phyloP scores from a whole-genome alignment of 2,113 vertebrate species.

The Syrmaticus mikado region DNA sequence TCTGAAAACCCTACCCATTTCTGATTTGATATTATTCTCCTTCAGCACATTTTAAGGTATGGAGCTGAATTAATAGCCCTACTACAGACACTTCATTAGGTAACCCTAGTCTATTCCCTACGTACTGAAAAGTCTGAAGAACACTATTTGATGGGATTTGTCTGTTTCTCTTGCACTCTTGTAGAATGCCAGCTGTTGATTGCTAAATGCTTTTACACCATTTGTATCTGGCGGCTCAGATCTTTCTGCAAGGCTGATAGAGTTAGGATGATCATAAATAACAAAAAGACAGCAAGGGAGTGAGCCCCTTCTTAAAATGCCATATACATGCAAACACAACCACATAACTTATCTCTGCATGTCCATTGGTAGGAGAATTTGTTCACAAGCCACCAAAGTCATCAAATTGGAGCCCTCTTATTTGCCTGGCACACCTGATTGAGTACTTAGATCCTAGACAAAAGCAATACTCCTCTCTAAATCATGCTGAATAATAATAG shows the following conservation, averaged over 20 bases:
- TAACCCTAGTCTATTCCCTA: background rate
- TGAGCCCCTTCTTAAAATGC: background rate
- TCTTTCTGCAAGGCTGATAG: background rate
- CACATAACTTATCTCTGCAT: background rate
- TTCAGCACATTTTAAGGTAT: background rate
- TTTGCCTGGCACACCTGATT: constrained; percentile 6
- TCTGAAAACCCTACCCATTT: background rate
- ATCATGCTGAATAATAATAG: constrained; percentile 42
- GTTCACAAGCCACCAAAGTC: background rate
- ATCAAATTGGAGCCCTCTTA: background rate
- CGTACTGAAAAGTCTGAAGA: background rate
- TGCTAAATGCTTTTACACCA: background rate
- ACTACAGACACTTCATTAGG: background rate
- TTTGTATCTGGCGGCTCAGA: background rate
- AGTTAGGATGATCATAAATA: background rate
- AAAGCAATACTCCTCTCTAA: constrained; percentile 26
- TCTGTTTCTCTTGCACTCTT: background rate
- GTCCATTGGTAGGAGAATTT: background rate
- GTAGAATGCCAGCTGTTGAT: background rate
- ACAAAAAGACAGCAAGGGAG: background rate
- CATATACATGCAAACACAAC: background rate
- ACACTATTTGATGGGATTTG: background rate
- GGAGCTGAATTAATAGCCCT: background rate
- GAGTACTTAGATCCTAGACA: constrained; percentile 26
- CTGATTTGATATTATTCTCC: background rate